Percentiles rank a stretch among this genome's conserved stretches.
Evolutionary conservation across 1,140 invertebrate species (phyloP).

Genomic region (Linepithema humile): DNA sequence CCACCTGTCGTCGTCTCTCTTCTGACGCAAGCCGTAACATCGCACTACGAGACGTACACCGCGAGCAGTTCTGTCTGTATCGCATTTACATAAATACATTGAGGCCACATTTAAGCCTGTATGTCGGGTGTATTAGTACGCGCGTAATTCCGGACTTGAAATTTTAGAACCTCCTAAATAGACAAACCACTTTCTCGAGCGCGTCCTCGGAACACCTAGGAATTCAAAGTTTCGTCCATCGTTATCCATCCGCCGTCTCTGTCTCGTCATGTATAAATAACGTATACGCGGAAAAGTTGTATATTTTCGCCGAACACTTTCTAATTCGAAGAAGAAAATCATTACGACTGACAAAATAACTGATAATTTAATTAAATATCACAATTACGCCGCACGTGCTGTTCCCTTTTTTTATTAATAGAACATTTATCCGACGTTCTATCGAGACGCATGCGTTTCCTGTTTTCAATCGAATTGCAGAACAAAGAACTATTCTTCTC

Average conservation of each 20-base stretch:
- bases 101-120: conserved; percentile 34
- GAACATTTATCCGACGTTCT: no score
- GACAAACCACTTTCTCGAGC: background rate
- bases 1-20: conserved; percentile 80
- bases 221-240: background rate
- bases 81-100: conserved; percentile 53
- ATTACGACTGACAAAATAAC: background rate
- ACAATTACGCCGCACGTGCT: background rate
- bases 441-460: no score
- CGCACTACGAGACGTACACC: conserved; percentile 1
- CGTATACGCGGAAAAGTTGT: background rate
- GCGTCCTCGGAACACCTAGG: no score
- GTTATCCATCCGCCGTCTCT: background rate
- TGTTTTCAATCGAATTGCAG: background rate
- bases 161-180: conserved; percentile 10
- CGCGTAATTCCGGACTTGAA: conserved; percentile 13
- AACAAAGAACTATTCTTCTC: background rate
- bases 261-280: background rate
- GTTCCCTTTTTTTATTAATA: background rate
- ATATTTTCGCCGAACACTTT: background rate
- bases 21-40: conserved; percentile 60
- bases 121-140: conserved; percentile 31
- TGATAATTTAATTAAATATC: no score
- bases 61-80: conserved; percentile 48
- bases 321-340: background rate